Conservation (phyloP, 2,888 invertebrate genomes). For the Drosophila hamatofila region DNA sequence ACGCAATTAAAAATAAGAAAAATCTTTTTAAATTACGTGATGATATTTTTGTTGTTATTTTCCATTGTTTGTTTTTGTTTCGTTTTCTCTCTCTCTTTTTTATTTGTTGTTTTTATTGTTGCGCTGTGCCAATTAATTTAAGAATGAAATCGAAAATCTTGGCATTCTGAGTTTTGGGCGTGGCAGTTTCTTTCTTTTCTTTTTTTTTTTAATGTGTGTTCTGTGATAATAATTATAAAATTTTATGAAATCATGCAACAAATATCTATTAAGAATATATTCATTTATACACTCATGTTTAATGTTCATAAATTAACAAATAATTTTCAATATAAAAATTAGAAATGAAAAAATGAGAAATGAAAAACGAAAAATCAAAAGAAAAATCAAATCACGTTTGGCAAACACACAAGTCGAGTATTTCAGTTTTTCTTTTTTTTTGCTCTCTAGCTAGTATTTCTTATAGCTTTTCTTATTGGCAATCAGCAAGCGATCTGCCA, state of each 20-base stretch:
- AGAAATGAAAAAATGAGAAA: slow-evolving; percentile 27
- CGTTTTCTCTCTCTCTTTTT: slow-evolving; percentile 2
- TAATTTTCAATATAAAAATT: slow-evolving; percentile 32
- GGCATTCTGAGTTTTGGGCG: slow-evolving; percentile 31
- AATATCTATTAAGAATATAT: background rate
- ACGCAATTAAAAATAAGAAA: slow-evolving; percentile 71
- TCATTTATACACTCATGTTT: background rate
- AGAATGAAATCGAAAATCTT: slow-evolving; percentile 79
- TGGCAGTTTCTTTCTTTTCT: background rate
- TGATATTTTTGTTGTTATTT: slow-evolving; percentile 34
- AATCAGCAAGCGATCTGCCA: slow-evolving; percentile 57
- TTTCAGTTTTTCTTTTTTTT: background rate
- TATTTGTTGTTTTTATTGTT: slow-evolving; percentile 28
- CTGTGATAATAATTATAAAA: background rate
- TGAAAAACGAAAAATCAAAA: slow-evolving; percentile 12
- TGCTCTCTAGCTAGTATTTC: background rate
- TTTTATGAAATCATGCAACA: background rate
- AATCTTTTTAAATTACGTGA: slow-evolving; percentile 66
- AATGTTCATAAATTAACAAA: slow-evolving; percentile 40
- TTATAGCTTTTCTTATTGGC: slow-evolving; percentile 65
- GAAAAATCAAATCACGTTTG: slow-evolving; percentile 54
- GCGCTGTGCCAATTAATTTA: slow-evolving; percentile 72
- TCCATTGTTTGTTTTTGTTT: slow-evolving; percentile 18
- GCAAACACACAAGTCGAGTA: slow-evolving; percentile 21
- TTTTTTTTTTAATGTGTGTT: background rate